phyloP scores from a whole-genome alignment of 2,888 invertebrate genomes.

The Thymelicus acteon region DNA sequence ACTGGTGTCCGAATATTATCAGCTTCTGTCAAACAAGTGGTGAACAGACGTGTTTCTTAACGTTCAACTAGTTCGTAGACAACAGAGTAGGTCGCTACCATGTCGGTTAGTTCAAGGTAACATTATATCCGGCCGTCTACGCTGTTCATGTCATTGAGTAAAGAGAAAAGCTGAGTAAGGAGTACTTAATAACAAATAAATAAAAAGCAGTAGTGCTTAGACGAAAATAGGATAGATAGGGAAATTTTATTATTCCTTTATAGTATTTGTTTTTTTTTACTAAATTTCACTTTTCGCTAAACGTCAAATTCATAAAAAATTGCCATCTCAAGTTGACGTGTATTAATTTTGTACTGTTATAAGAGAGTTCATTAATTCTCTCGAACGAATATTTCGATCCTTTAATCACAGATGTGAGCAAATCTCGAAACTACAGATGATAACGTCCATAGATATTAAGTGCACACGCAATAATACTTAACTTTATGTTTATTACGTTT shows the following conservation, averaged over 20 bases:
- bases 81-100: constrained; percentile 4
- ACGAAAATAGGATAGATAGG: too few relatives aligned
- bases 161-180: too few relatives aligned
- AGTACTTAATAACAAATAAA: too few relatives aligned
- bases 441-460: constrained; percentile 23
- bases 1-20: constrained; percentile 61
- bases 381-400: neutral
- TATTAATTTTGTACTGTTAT: too few relatives aligned
- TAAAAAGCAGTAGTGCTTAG: too few relatives aligned
- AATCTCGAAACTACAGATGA: constrained; percentile 17
- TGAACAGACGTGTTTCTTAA: constrained; percentile 30
- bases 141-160: neutral
- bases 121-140: neutral
- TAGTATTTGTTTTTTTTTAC: too few relatives aligned
- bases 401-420: constrained; percentile 15
- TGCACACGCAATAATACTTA: constrained; percentile 42
- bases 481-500: constrained; percentile 45
- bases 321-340: too few relatives aligned
- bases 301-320: too few relatives aligned
- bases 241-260: too few relatives aligned
- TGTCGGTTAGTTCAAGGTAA: constrained; percentile 3
- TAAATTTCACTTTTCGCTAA: too few relatives aligned
- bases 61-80: constrained; percentile 10
- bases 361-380: neutral
- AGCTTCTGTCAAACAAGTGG: constrained; percentile 47